Evolutionary conservation across 2,888 invertebrate genomes (phyloP).

Genomic region (Mycalesis mineus): DNA sequence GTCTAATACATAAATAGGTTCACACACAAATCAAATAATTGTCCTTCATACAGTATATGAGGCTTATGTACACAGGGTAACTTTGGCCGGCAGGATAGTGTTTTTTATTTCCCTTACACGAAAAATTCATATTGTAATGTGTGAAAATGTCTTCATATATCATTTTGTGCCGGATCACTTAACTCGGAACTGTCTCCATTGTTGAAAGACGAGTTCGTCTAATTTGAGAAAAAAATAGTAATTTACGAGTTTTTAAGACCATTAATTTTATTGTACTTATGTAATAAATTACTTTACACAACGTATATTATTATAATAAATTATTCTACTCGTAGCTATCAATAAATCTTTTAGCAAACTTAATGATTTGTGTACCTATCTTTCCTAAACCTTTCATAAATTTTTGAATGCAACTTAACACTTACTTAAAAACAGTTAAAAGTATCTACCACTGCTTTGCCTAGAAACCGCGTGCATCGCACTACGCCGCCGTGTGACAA

Average conservation of each 20-base stretch:
- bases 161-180: slow-evolving; percentile 76
- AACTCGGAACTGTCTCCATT: slow-evolving; percentile 55
- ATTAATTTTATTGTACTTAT: too few species aligned
- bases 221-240: not conserved
- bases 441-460: too few species aligned
- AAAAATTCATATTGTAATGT: slow-evolving; percentile 75
- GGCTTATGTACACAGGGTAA: slow-evolving; percentile 6
- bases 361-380: too few species aligned
- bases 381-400: too few species aligned
- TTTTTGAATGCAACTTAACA: too few species aligned
- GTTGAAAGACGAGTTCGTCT: slow-evolving; percentile 13
- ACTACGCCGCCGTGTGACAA: slow-evolving; percentile 31
- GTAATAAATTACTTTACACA: too few species aligned
- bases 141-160: slow-evolving; percentile 76
- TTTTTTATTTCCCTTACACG: slow-evolving; percentile 58
- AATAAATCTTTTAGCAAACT: too few species aligned
- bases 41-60: not conserved
- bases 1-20: too few species aligned
- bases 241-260: too few species aligned
- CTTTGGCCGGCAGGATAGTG: slow-evolving; percentile 20
- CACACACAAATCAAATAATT: not conserved
- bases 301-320: too few species aligned
- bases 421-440: too few species aligned
- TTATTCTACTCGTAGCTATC: too few species aligned
- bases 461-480: slow-evolving; percentile 22